A percentile compares a stretch with the other conserved stretches of the same genome.
phyloP scores from a whole-genome alignment of 2,113 vertebrate species.

The Malurus melanocephalus region DNA sequence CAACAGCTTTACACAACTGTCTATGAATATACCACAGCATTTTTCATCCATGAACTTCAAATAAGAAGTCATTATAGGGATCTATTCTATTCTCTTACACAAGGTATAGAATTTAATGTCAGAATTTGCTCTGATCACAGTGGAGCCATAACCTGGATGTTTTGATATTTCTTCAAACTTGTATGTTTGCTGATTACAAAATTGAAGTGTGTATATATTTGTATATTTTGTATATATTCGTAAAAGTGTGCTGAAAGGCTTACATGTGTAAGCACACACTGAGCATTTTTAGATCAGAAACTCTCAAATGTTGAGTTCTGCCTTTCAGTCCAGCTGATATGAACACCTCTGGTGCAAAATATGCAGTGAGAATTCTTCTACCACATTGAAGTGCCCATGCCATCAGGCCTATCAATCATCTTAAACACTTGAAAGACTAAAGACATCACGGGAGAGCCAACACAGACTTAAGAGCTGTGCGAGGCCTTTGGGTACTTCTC shows the following conservation, averaged over 20 bases:
- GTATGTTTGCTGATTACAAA: neutral
- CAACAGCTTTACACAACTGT: slow-evolving; percentile 1
- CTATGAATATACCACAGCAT: slow-evolving; percentile 16
- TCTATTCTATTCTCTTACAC: neutral
- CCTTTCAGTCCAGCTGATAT: neutral
- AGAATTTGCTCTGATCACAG: neutral
- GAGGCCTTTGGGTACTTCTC: neutral
- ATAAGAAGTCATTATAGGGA: neutral
- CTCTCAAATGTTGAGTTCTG: neutral
- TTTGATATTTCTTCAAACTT: neutral
- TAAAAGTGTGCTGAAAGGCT: neutral
- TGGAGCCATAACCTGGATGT: neutral
- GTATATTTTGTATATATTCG: neutral
- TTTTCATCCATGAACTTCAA: slow-evolving; percentile 36
- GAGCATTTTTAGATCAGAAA: neutral
- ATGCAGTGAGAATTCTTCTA: neutral
- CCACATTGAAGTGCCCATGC: neutral
- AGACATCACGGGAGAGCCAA: neutral
- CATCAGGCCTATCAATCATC: neutral
- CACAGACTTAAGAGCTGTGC: neutral
- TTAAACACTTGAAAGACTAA: neutral
- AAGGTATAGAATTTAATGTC: neutral
- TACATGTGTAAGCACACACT: neutral
- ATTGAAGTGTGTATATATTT: neutral
- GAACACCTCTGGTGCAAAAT: neutral